Evolutionary conservation across 2,888 invertebrate genomes (phyloP).

Genomic region (Gasteruption jaculator): DNA sequence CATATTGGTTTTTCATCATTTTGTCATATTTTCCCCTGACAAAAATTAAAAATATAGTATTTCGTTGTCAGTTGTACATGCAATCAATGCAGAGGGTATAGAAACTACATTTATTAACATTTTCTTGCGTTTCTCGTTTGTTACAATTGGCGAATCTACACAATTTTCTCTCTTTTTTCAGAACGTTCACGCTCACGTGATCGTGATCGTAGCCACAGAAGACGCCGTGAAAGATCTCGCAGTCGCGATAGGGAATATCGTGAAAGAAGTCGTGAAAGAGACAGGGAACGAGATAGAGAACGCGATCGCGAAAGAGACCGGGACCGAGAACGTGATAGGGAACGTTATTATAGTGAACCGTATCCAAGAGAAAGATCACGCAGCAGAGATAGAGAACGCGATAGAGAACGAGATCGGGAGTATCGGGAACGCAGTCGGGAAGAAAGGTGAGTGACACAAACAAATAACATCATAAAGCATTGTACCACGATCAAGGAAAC

Average conservation of each 20-base stretch:
- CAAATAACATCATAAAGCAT: slow-evolving; percentile 17
- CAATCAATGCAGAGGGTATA: too few species aligned
- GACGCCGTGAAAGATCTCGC: slow-evolving; percentile 69
- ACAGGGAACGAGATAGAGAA: slow-evolving; percentile 59
- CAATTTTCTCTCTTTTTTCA: slow-evolving; percentile 28
- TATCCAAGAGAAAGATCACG: slow-evolving; percentile 72
- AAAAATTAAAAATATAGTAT: too few species aligned
- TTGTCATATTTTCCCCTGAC: too few species aligned
- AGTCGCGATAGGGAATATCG: slow-evolving; percentile 64
- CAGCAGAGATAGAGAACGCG: slow-evolving; percentile 67
- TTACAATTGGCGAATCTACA: too few species aligned
- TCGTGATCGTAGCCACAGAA: slow-evolving; percentile 54
- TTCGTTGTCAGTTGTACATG: too few species aligned
- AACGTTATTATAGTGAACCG: slow-evolving; percentile 51
- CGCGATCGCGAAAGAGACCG: slow-evolving; percentile 54
- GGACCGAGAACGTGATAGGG: slow-evolving; percentile 55
- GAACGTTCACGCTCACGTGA: slow-evolving; percentile 56
- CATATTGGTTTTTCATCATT: too few species aligned
- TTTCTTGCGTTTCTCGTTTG: too few species aligned
- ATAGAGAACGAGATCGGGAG: slow-evolving; percentile 61
- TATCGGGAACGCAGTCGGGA: slow-evolving; percentile 75
- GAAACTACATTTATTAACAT: too few species aligned
- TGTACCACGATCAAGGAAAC: slow-evolving; percentile 28
- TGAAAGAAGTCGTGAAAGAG: slow-evolving; percentile 56
- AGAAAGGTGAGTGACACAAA: slow-evolving; percentile 61